Evolutionary conservation across 2,797 vertebrate species (phyloP), one percentile per base, ranked within the genome.

Genomic region (Vespertilio murinus): DNA sequence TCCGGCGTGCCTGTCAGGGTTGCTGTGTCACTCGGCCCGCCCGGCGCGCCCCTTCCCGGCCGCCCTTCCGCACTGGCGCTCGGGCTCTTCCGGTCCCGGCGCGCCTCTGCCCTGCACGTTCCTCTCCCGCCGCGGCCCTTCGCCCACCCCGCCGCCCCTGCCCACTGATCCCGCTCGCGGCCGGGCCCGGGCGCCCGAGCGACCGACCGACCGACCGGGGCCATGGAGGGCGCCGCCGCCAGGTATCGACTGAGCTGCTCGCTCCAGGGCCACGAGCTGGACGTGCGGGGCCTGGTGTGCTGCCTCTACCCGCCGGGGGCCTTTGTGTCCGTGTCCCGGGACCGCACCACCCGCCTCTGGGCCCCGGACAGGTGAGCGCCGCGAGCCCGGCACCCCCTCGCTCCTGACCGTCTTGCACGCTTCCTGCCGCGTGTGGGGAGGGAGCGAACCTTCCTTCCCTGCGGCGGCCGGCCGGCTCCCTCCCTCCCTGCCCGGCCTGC

Each of bases 261-360:
- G 8, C 97, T 99, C 52, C 96, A 97, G 14, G 99, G 99, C 4
- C 99, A 99, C 35, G 99, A 99, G 81, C 98, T 99, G 98, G 99
- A 99, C 91, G 99, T 99, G 2, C 98, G 99, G 42, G 99, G 99
- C 23, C 97, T 99, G 74, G 78, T 98, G 5, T 22, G 97, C 9
- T 97, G 98, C 6, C 61, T 96, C 35, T 99, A 98, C 25, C 99
- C 99, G 0, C 97, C 98, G 0, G 99, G 99, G 69, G 98, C 98
- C 5, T 99, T 99, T 97, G 99, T 99, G 77, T 99, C 99, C 0
- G 99, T 99, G 81, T 99, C 99, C 56, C 98, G 99, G 96, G 99
- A 99, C 97, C 98, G 99, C 94, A 99, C 99, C 54, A 99, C 99
- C 93, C 99, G 99, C 94, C 98, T 99, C 91, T 99, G 99, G 99